Base-by-base conservation (phyloP, 1,140 invertebrate genomes). In the Hycleus phaleratus region DNA sequence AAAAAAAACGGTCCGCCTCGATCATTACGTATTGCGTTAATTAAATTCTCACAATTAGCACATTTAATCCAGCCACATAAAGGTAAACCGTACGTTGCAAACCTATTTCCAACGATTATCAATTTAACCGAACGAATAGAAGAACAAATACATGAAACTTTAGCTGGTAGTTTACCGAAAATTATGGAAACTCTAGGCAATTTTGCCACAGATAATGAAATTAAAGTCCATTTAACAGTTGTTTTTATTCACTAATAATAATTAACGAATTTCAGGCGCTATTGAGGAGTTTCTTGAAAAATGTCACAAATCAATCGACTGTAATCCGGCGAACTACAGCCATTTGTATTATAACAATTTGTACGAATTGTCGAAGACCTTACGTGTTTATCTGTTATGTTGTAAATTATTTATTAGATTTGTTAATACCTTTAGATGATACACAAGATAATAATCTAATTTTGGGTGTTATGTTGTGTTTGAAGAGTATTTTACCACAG, bases 161-260 rank as follows among this genome's bases (percentile, higher is more conserved):
- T 91, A 9, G 78, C 83, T 2, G 71, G 75, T 61, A 78, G 85
- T 48, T 77, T 91, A 65, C 77, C 78, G 42, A 81, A 87, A 70
- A 87, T 91, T 48, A 81, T 86, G 64, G 80, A 82, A 65, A 77
- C 81, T 45, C 73, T 91, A 10, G 88, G 87, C 54, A 76, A 77
- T 48, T 91, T 88, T 74, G 82, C 85, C 47, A 83, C 79, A 63
- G 88, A 92, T 66, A 82, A 81, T 69, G 87, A 91, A 73, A 79
- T 88, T n/a, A 87, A 87, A 76, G 85, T 86, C 74, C 71, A 43
- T 25, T 52, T 38, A 38, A 5, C 26, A 45, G 11, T 4, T 32
- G 8, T 38, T 45, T 26, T 12, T 10, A 32, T 38, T 4, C 3
- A 11, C 42, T 6, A 49, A 18, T 7, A 43, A 12, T 55, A 49